phyloP scores from a whole-genome alignment of 2,797 vertebrate genomes.

The Acipenser oxyrinchus region DNA sequence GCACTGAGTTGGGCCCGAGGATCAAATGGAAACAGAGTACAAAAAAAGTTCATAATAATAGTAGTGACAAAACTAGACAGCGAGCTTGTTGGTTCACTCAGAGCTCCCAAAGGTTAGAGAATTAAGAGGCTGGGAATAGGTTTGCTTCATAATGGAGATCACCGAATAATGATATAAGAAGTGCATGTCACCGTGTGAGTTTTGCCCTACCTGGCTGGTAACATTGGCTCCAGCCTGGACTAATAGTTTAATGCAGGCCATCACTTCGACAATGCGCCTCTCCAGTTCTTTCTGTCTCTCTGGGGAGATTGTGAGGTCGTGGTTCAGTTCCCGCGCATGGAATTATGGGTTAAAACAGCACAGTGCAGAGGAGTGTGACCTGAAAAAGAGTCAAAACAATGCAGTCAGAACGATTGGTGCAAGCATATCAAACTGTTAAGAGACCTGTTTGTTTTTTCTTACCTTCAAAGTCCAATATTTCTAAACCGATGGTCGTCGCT shows the following conservation, averaged over 20 bases:
- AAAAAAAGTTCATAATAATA: no score
- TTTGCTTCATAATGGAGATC: no score
- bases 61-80: no score
- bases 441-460: slow-evolving; percentile 4
- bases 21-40: no score
- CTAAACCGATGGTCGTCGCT: slow-evolving; percentile 33
- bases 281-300: slow-evolving; percentile 25
- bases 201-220: slow-evolving; percentile 33
- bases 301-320: fast-evolving
- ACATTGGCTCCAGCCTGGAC: slow-evolving; percentile 41
- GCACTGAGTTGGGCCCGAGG: no score
- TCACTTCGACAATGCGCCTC: slow-evolving; percentile 28
- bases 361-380: slow-evolving; percentile 46
- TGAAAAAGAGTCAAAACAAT: not conserved
- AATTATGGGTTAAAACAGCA: slow-evolving; percentile 38
- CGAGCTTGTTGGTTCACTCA: no score
- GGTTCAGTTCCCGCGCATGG: slow-evolving; percentile 25
- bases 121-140: no score
- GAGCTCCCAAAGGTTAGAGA: no score
- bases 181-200: no score
- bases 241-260: slow-evolving; percentile 38
- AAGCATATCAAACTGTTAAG: not conserved
- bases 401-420: no score
- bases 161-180: no score
- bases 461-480: slow-evolving; percentile 50